These are phyloP conservation scores for Pterostichus madidus DNA, from an alignment of 2,888 invertebrate genomes.

Conservation along the genomic window DNA sequence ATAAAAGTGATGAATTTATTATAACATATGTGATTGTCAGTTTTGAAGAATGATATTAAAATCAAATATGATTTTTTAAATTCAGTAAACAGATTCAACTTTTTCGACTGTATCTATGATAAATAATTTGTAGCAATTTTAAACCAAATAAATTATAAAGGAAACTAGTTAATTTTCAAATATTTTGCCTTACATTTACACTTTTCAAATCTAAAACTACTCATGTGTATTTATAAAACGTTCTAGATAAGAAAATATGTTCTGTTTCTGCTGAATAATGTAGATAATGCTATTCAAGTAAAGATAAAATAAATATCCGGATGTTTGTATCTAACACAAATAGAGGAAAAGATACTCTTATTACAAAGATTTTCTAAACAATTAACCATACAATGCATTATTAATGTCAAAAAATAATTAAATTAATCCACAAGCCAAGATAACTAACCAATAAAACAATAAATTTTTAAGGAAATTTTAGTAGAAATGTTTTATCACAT, in stretches of 20 bases:
- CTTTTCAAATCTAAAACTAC: too few relatives aligned
- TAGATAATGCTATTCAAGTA: conserved; percentile 10
- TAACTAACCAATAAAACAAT: background rate
- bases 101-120: too few relatives aligned
- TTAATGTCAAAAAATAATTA: conserved; percentile 13
- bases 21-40: too few relatives aligned
- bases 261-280: background rate
- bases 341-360: conserved; percentile 17
- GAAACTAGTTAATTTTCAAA: too few relatives aligned
- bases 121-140: too few relatives aligned
- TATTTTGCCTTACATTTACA: too few relatives aligned
- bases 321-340: conserved; percentile 32
- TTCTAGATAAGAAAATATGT: conserved; percentile 44
- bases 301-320: conserved; percentile 13
- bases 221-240: background rate
- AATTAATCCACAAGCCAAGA: conserved; percentile 13
- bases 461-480: conserved; percentile 19
- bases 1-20: too few relatives aligned
- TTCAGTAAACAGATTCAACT: too few relatives aligned
- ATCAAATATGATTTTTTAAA: too few relatives aligned
- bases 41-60: too few relatives aligned
- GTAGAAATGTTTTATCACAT: background rate
- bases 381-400: conserved; percentile 20
- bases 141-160: too few relatives aligned
- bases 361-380: conserved; percentile 1